Percentiles rank a stretch among this genome's conserved stretches.
These are phyloP conservation scores for Globodera rostochiensis DNA, from an alignment of 1,140 invertebrate genomes.

Conservation along the genomic window DNA sequence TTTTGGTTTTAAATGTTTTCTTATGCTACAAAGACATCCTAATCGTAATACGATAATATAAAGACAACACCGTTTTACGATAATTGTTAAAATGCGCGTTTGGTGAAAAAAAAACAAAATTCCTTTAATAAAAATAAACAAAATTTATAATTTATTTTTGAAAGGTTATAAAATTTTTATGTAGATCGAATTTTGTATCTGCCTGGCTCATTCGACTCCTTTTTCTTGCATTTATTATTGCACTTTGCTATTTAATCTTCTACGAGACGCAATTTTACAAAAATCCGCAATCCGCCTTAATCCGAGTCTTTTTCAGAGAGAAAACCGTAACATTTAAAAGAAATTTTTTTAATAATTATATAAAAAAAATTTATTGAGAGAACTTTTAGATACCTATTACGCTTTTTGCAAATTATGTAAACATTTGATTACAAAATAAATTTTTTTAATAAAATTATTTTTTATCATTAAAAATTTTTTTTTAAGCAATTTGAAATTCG, in stretches of 20 bases:
- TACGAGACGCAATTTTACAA: neutral
- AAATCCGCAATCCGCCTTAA: neutral
- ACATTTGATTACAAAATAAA: too few species aligned
- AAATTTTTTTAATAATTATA: neutral
- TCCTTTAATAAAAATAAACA: neutral
- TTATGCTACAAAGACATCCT: neutral
- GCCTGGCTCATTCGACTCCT: neutral
- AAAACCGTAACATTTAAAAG: neutral
- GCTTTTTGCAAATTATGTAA: too few species aligned
- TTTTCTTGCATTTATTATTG: neutral
- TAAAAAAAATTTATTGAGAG: neutral
- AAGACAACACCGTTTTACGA: neutral
- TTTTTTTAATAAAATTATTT: too few species aligned
- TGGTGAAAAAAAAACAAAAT: neutral
- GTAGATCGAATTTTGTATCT: neutral
- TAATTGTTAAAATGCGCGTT: neutral
- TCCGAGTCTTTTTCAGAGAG: neutral
- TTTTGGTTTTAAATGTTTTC: neutral
- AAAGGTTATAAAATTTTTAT: too few species aligned
- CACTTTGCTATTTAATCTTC: neutral
- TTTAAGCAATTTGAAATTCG: conserved; percentile 7
- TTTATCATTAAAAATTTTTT: neutral
- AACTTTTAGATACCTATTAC: too few species aligned
- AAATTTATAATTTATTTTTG: too few species aligned
- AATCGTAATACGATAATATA: neutral